Evolutionary conservation across 2,113 vertebrate genomes (phyloP), one percentile per base, ranked within the genome.

Genomic region (Oriolus oriolus): DNA sequence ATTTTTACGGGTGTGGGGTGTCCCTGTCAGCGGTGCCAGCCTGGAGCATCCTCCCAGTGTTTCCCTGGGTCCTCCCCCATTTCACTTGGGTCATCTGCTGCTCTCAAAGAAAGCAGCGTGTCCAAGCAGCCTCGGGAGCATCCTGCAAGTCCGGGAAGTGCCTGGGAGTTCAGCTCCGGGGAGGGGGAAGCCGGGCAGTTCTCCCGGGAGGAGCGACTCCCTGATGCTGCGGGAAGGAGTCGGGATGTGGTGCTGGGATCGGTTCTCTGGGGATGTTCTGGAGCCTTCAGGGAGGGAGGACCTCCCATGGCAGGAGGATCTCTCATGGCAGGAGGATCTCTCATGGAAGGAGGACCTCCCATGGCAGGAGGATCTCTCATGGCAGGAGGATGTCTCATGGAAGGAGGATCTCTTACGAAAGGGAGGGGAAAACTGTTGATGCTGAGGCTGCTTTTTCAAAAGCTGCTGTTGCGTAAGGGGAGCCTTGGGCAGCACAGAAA

Each of bases 381-480:
- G 49, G 33, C 22, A 22, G 49, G 74, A 76, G 26, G 27, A 76
- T 76, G 16, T 56, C 31, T 9, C 2, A 0, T 3, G 3, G 79
- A 44, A 68, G 69, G 64, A 82, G 81, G 82, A 60, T 89, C 82
- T 90, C 83, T 93, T 31, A 61, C 4, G 8, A 41, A 69, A 93
- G 71, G 71, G 24, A 52, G 45, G 61, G 70, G 41, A 90, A 7
- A 60, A 1, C 50, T 16, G 42, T 4, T 4, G 82, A 7, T 88
- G 96, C 93, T 90, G 96, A 96, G 71, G 87, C 91, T 86, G 95
- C 89, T 88, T 70, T 88, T 92, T 90, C 80, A 56, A 26, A 7
- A 80, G 91, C 89, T 0, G 39, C 63, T 3, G 2, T 96, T 96
- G 93, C 35, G 23, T 57, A 95, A 96, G 91, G 50, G 80, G 31